Conservation (phyloP, 2,113 vertebrate genomes). For the Tetrax tetrax region DNA sequence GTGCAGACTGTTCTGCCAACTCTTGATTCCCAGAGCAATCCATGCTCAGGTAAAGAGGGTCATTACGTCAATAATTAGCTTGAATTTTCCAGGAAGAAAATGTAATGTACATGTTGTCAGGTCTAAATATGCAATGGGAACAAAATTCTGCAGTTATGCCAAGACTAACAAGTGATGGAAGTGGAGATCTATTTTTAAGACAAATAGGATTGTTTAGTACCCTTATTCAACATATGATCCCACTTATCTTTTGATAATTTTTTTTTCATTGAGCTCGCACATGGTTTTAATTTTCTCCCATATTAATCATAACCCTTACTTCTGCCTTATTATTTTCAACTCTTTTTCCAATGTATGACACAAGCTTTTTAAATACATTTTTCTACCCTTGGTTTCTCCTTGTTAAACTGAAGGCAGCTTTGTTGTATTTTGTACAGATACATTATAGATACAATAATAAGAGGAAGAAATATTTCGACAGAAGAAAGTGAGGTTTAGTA, state of each 20-base stretch:
- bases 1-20: not conserved
- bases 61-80: slow-evolving; percentile 10
- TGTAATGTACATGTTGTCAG: not conserved
- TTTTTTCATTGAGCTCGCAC: not conserved
- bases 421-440: not conserved
- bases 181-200: slow-evolving; percentile 37
- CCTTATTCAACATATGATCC: not conserved
- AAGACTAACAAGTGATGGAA: slow-evolving; percentile 51
- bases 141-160: slow-evolving; percentile 36
- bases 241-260: not conserved
- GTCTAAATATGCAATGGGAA: slow-evolving; percentile 42
- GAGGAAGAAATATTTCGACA: not conserved
- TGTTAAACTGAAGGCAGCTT: not conserved
- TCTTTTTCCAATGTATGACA: not conserved
- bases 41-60: slow-evolving; percentile 23
- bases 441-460: not conserved
- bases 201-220: not conserved
- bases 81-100: slow-evolving; percentile 38
- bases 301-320: not conserved
- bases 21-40: slow-evolving; percentile 15
- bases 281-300: not conserved
- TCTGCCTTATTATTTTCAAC: not conserved
- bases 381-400: not conserved
- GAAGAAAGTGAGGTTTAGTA: not conserved
- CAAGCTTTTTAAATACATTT: not conserved